These are phyloP conservation scores for Marmota flaviventris DNA, from an alignment of 2,113 vertebrate species.

Conservation along the genomic window DNA sequence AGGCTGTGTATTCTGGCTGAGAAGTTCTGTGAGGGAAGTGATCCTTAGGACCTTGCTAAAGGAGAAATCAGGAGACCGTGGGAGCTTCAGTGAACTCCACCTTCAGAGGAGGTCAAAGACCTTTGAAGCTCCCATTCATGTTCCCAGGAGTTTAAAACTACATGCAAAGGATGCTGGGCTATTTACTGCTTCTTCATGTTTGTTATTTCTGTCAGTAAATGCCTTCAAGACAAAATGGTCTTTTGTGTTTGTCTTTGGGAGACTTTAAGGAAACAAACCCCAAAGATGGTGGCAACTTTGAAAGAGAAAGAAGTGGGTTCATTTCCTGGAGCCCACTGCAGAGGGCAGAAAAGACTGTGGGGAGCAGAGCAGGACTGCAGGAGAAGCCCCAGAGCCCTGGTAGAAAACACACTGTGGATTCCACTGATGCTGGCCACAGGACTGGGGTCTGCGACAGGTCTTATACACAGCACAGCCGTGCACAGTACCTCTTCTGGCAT, in stretches of 20 bases:
- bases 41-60: not conserved
- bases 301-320: not conserved
- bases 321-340: not conserved
- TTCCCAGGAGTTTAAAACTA: not conserved
- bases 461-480: fast-evolving
- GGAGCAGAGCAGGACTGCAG: not conserved
- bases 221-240: not conserved
- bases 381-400: not conserved
- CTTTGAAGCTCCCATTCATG: not conserved
- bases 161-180: not conserved
- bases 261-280: not conserved
- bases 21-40: not conserved
- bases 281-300: not conserved
- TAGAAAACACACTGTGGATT: not conserved
- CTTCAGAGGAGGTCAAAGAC: not conserved
- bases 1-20: not conserved
- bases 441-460: fast-evolving
- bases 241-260: not conserved
- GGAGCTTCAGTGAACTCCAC: not conserved
- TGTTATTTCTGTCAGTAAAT: not conserved
- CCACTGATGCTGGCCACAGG: not conserved
- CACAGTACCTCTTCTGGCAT: not conserved
- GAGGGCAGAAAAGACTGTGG: fast-evolving
- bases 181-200: not conserved
- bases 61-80: not conserved